Base-by-base conservation (phyloP, 2,797 vertebrate genomes). In the Enteromius thamalakanensis region DNA sequence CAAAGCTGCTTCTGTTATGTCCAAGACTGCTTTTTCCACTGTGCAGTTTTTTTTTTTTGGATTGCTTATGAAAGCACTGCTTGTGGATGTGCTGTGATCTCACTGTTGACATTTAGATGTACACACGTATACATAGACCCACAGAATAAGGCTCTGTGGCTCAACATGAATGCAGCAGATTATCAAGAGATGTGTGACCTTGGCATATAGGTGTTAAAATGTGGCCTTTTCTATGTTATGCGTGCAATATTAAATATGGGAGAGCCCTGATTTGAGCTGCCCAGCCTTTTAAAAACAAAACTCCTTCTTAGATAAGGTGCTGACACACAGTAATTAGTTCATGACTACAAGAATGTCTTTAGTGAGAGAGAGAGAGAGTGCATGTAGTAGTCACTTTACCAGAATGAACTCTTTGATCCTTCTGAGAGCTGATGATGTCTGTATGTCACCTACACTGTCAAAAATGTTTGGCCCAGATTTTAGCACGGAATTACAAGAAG, bases 41-140 rank as follows among this genome's bases (percentile, higher is more conserved):
- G 83, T 72, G 0, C 42, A n/a, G n/a, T 69, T 72, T 40, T 40
- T 42, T 89, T 90, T 64, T 45, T 14, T 17, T 87, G 81, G 71
- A 47, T 81, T 83, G 84, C 86, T 85, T 82, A 92, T 95, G 94
- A 96, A 95, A 94, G 93, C 91, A 83, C 77, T 87, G 77, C 88
- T 94, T 94, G 92, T 94, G 90, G 85, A 86, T 89, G 87, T 88
- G 88, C 86, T 84, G 76, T 76, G 87, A 92, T 86, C 87, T 93
- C 91, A 77, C 72, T 92, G 87, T 92, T 95, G 92, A 92, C 90
- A 91, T 94, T 94, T 92, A 89, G 78, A 88, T 83, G 86, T 86
- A 89, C 89, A 74, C 80, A 79, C 69, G 26, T 60, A 67, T 72
- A 26, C 72, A 68, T 80, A 85, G 23, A 51, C 23, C 86, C 87